Base-by-base conservation (phyloP, 2,888 invertebrate genomes). In the Pocota personata region DNA sequence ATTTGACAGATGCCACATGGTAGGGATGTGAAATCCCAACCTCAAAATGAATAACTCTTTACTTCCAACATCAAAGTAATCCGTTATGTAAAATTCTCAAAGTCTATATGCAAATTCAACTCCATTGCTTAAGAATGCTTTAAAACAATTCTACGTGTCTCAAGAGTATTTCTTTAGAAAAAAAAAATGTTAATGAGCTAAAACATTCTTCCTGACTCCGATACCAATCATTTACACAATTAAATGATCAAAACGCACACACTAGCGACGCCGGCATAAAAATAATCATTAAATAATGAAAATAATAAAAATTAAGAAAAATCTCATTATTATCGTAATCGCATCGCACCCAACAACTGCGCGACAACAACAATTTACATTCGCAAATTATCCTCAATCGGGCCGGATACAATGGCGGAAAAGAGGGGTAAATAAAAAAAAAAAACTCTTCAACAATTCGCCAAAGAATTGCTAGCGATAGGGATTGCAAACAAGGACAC, bases 241-340 rank as follows among this genome's bases (percentile, higher is more conserved):
- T 75, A 84, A 73, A 75, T 69, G 52, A 76, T 84, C 75, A 64
- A 57, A 64, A 35, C 40, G 40, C 32, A 24, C 40, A 48, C 62
- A 19, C 55, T 16, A 4, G 6, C 30, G 37, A n/a, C 64, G 19
- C 3, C n/a, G 35, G 48, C 67, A 43, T 21, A 52, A 46, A 48
- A 64, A 71, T 37, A 66, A 75, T 71, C 76, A 82, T 82, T 82
- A 86, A 77, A 86, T 82, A 82, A 72, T 72, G 82, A 82, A 86
- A 86, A 86, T 76, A 86, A 86, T 82, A 82, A 71, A 76, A 86
- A 82, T 86, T 86, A 86, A 86, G 50, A 71, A 76, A 84, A 86
- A 82, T 86, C 86, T 82, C 72, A 77, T 86, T 76, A 82, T 82
- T 82, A 86, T 82, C 86, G 86, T 86, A 86, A 86, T 86, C 86